A percentile compares a stretch with the other conserved stretches of the same genome.
These are phyloP conservation scores for Cantharis rustica DNA, from an alignment of 2,888 invertebrate genomes.

Conservation along the genomic window DNA sequence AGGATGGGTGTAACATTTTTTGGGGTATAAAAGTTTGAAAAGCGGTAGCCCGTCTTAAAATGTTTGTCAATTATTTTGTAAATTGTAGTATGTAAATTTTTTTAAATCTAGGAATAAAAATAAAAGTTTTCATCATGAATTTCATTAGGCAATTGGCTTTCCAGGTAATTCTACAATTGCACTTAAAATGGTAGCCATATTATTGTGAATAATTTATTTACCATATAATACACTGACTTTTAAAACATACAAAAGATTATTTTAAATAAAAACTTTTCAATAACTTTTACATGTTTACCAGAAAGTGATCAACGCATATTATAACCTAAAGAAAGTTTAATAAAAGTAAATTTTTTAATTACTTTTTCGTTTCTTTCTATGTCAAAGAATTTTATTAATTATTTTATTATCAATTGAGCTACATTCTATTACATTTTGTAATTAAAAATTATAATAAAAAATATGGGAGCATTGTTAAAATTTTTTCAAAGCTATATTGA, in stretches of 20 bases:
- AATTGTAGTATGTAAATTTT: too few relatives aligned
- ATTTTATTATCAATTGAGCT: not conserved
- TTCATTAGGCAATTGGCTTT: too few relatives aligned
- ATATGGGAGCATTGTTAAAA: not conserved
- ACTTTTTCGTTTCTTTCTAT: not conserved
- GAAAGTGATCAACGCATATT: not conserved
- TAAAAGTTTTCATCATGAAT: too few relatives aligned
- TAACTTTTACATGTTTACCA: not conserved
- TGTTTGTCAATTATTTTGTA: too few relatives aligned
- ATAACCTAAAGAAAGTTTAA: not conserved
- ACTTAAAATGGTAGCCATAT: too few relatives aligned
- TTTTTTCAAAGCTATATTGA: not conserved
- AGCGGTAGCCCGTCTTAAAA: too few relatives aligned
- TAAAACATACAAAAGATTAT: not conserved
- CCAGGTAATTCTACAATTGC: too few relatives aligned
- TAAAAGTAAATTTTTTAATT: not conserved
- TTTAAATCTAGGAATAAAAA: too few relatives aligned
- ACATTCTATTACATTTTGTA: not conserved
- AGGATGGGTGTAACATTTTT: too few relatives aligned
- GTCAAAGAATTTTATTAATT: not conserved
- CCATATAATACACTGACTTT: not conserved
- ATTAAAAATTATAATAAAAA: not conserved
- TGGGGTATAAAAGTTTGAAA: too few relatives aligned
- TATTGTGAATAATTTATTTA: too few relatives aligned
- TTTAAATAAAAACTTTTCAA: not conserved